Conservation (phyloP, 2,797 vertebrate genomes). For the Sorex maritimensis region DNA sequence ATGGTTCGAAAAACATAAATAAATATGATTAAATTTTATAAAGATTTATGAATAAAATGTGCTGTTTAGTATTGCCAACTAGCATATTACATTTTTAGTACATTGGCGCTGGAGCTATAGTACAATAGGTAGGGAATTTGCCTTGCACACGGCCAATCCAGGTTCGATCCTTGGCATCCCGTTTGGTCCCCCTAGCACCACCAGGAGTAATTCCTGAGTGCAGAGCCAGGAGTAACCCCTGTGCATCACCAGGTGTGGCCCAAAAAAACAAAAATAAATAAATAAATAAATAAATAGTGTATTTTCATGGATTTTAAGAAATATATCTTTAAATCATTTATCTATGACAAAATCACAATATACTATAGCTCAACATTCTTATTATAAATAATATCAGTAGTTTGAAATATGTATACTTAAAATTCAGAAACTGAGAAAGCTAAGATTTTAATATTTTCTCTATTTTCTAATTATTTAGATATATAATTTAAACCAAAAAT, state of each 20-base stretch:
- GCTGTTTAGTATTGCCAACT: neutral
- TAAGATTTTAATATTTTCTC: neutral
- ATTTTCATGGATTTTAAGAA: conserved; percentile 38
- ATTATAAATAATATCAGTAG: neutral
- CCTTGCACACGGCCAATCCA: too few species aligned
- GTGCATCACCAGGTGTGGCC: too few species aligned
- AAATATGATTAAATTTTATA: conserved; percentile 22
- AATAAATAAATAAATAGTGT: too few species aligned
- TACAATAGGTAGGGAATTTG: too few species aligned
- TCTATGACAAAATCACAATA: conserved; percentile 55
- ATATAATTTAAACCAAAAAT: conserved; percentile 46
- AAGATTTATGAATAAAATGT: conserved; percentile 38
- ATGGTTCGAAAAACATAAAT: too few species aligned
- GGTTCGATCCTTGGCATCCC: too few species aligned
- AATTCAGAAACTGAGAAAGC: conserved; percentile 42
- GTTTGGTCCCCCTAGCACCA: too few species aligned
- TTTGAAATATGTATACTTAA: conserved; percentile 46
- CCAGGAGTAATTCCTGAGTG: too few species aligned
- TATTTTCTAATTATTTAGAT: conserved; percentile 55
- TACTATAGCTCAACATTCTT: neutral
- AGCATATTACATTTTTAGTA: conserved; percentile 29
- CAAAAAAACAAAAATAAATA: too few species aligned
- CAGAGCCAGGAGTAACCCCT: too few species aligned
- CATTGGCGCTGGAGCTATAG: neutral
- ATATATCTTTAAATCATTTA: conserved; percentile 19